Percentiles rank a stretch among this genome's conserved stretches.
Evolutionary conservation across 1,140 invertebrate genomes (phyloP).

Genomic region (Drosophila setifemur): DNA sequence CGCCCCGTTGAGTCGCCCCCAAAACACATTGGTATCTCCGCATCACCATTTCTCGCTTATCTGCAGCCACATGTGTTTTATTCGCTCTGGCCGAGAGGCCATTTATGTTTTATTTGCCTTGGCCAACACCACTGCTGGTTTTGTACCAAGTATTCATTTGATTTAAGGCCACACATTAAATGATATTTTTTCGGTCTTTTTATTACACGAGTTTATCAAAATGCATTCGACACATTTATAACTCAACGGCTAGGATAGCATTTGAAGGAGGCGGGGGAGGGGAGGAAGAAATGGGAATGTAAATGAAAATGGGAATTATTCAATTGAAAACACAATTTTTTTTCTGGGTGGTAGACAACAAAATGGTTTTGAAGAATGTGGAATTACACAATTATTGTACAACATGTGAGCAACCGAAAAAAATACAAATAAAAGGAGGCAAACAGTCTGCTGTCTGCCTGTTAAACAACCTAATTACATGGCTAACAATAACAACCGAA

Average conservation of each 20-base stretch:
- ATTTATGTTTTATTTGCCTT: slow-evolving; percentile 26
- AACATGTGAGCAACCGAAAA: slow-evolving; percentile 37
- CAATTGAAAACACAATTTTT: slow-evolving; percentile 23
- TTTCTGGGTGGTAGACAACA: slow-evolving; percentile 5
- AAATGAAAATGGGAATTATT: slow-evolving; percentile 8
- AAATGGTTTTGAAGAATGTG: slow-evolving; percentile 25
- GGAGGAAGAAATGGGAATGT: neutral
- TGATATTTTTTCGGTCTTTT: slow-evolving; percentile 17
- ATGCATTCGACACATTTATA: slow-evolving; percentile 49
- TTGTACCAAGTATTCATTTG: slow-evolving; percentile 37
- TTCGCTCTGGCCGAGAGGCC: slow-evolving; percentile 38
- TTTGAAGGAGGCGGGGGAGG: neutral
- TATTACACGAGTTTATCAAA: slow-evolving; percentile 34
- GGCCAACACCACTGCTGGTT: neutral
- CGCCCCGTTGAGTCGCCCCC: slow-evolving; percentile 32
- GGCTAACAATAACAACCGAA: slow-evolving; percentile 30
- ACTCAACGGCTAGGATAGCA: slow-evolving; percentile 19
- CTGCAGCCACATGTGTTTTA: slow-evolving; percentile 37
- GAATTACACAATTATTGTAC: slow-evolving; percentile 47
- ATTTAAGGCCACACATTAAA: slow-evolving; percentile 68
- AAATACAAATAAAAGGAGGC: neutral
- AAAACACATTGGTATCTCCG: slow-evolving; percentile 21
- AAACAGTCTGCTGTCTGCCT: slow-evolving; percentile 35
- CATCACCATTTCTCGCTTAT: slow-evolving; percentile 6
- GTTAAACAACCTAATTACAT: slow-evolving; percentile 51